A percentile compares a stretch with the other conserved stretches of the same genome.
Evolutionary conservation across 1,140 invertebrate species (phyloP).

Genomic region (Periplaneta americana): DNA sequence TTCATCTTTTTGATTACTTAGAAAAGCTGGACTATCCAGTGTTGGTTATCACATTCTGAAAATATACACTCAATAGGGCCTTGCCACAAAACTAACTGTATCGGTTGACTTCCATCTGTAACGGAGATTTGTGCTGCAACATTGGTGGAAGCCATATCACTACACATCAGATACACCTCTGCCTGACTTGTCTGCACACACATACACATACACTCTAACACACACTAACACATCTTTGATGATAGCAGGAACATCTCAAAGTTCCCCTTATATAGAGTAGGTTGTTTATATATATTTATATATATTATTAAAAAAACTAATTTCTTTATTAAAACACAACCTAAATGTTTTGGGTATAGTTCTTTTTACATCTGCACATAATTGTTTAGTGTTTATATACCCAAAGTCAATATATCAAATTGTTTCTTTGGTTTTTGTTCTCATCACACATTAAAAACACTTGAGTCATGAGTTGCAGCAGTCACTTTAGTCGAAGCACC

Average conservation of each 20-base stretch:
- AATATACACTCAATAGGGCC: background rate
- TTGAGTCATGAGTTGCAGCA: conserved; percentile 6
- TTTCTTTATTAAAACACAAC: conserved; percentile 18
- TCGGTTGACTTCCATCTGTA: background rate
- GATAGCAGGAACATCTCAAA: background rate
- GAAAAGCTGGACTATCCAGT: background rate
- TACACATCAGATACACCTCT: background rate
- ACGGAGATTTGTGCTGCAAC: background rate
- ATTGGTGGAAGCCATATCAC: conserved; percentile 7
- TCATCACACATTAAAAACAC: conserved; percentile 13
- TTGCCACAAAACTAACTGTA: background rate
- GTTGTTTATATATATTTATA: conserved; percentile 3
- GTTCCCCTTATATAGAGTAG: background rate
- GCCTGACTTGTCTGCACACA: background rate
- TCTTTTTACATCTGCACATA: conserved; percentile 2
- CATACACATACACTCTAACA: background rate
- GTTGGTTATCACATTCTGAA: background rate
- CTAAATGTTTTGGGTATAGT: conserved; percentile 14
- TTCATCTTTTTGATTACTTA: background rate
- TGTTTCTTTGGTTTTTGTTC: background rate
- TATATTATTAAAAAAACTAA: conserved; percentile 18
- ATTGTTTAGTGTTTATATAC: conserved; percentile 3
- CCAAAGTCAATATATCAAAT: background rate
- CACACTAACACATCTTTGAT: conserved; percentile 1
- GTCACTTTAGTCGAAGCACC: conserved; percentile 4